These are phyloP conservation scores for Dryobotodes eremita DNA, from an alignment of 2,888 invertebrate genomes.

Conservation along the genomic window DNA sequence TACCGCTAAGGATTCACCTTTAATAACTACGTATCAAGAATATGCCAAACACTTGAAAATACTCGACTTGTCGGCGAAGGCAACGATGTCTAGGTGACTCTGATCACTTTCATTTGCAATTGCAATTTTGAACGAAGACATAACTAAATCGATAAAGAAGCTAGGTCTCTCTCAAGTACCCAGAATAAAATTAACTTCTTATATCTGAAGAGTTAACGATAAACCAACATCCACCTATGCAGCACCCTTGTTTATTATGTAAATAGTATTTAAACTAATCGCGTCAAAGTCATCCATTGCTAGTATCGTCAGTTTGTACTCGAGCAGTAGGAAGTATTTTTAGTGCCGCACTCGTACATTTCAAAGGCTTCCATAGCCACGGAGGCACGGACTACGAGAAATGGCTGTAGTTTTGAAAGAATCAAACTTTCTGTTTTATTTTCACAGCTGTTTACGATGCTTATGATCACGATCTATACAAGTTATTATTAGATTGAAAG, in stretches of 20 bases:
- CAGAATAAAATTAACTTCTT: not conserved
- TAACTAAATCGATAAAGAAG: not conserved
- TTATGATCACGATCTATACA: slow-evolving; percentile 42
- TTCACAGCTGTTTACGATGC: not conserved
- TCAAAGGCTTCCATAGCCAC: slow-evolving; percentile 72
- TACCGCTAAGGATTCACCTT: no score
- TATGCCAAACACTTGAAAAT: slow-evolving; percentile 40
- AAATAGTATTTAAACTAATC: slow-evolving; percentile 44
- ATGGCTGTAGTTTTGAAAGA: slow-evolving; percentile 48
- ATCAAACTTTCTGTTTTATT: slow-evolving; percentile 34
- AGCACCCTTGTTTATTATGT: slow-evolving; percentile 18
- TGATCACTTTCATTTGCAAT: not conserved
- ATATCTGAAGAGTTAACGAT: not conserved
- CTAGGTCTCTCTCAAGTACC: not conserved
- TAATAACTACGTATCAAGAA: slow-evolving; percentile 47
- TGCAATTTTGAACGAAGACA: not conserved
- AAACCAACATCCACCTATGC: not conserved
- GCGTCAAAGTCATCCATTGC: slow-evolving; percentile 47
- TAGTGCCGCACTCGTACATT: slow-evolving; percentile 69
- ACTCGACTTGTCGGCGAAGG: slow-evolving; percentile 1
- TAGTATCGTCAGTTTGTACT: slow-evolving; percentile 33
- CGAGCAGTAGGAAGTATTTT: slow-evolving; percentile 68
- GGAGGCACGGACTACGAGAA: slow-evolving; percentile 50
- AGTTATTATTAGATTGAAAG: slow-evolving; percentile 42
- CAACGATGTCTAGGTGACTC: not conserved